Evolutionary conservation across 1,140 invertebrate species (phyloP), one percentile per base, ranked within the genome.

Genomic region (Eueides isabella): DNA sequence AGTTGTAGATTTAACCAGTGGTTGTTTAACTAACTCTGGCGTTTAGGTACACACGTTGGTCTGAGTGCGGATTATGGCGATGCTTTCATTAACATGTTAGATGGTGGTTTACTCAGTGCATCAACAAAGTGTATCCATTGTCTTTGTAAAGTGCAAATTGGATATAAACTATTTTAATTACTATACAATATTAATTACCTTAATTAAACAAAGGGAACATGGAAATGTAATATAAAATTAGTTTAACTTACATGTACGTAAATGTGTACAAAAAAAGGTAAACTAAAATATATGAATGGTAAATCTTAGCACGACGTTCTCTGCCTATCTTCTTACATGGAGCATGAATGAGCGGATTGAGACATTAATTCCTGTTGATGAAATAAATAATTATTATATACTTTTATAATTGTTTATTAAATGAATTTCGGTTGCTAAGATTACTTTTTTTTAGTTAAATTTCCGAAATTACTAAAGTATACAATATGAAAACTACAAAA

Each of bases 81-180:
- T 55, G 48, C 48, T 55, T 55, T 55, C 48, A 55, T 55, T 55
- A 55, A 55, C 48, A 55, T 55, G 48, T 26, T 55, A 55, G 19
- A 55, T 55, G 26, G 48, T 26, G 48, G 48, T 55, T 55, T 55
- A 23, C 48, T 26, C 12, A 26, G 48, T 55, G 12, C 19, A 55
- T 55, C 48, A 26, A 55, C 19, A 7, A 26, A 55, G 48, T 23
- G 48, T 19, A 19, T 1, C 7, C 48, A 19, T 12, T 55, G 19
- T 55, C 6, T 55, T 11, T 55, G 23, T 55, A 2, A 9, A 12
- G 2, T 55, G 9, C 19, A 7, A 23, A 26, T 55, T 23, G 2
- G 48, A 55, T 55, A 23, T 55, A 0, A 19, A 7, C 7, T 19
- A 9, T 44, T 44, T 5, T 5, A 44, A 44, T 44, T 9, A 19